Evolutionary conservation across 2,888 invertebrate species (phyloP).

Genomic region (Lobophora halterata): DNA sequence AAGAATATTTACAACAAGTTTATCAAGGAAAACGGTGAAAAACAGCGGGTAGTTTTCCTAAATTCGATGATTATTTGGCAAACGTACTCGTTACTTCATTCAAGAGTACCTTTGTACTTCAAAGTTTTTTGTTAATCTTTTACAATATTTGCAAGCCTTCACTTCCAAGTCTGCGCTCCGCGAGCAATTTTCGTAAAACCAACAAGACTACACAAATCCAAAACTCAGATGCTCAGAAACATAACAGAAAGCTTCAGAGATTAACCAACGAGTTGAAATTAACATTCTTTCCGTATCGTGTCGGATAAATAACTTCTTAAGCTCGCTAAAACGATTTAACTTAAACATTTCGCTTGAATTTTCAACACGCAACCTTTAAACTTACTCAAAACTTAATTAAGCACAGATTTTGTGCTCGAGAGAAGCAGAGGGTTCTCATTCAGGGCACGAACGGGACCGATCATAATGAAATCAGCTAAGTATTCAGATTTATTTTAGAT

Average conservation of each 20-base stretch:
- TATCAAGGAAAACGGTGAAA: no score
- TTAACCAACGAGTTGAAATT: slow-evolving; percentile 15
- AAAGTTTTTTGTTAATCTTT: no score
- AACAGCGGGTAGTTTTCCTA: no score
- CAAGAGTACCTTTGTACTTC: no score
- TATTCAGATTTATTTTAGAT: slow-evolving; percentile 19
- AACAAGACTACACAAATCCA: slow-evolving; percentile 5
- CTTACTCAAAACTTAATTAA: slow-evolving; percentile 33
- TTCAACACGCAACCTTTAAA: slow-evolving; percentile 31
- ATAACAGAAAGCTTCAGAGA: slow-evolving; percentile 9
- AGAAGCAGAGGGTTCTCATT: slow-evolving; percentile 17
- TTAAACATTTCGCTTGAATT: slow-evolving; percentile 25
- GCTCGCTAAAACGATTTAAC: slow-evolving; percentile 24
- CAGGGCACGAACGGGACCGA: slow-evolving; percentile 20
- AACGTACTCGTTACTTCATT: no score
- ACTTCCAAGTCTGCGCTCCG: background rate
- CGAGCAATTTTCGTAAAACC: slow-evolving; percentile 4
- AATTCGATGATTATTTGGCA: no score
- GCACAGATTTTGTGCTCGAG: slow-evolving; percentile 28
- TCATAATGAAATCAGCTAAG: slow-evolving; percentile 22
- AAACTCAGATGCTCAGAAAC: slow-evolving; percentile 8
- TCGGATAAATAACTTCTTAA: slow-evolving; percentile 15
- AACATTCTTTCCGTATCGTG: slow-evolving; percentile 19
- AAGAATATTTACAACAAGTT: no score
- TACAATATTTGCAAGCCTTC: no score